phyloP scores from a whole-genome alignment of 1,140 invertebrate species.

The Drosophila trapezifrons region DNA sequence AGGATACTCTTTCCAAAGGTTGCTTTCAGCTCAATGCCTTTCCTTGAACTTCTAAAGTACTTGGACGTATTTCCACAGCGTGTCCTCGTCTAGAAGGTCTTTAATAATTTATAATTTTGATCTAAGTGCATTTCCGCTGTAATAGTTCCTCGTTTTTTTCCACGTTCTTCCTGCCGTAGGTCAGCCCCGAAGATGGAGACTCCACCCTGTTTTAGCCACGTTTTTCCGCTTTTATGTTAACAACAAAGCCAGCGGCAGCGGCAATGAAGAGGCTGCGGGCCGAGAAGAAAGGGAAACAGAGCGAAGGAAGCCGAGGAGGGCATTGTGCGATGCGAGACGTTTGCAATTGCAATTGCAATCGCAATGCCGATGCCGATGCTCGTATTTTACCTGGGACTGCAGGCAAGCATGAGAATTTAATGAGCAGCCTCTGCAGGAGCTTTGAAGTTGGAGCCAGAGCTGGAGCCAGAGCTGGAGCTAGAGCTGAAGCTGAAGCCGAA shows the following conservation, averaged over 20 bases:
- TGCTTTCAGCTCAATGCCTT: too few species aligned
- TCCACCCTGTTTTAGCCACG: constrained; percentile 12
- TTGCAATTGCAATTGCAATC: constrained; percentile 51
- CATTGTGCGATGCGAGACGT: constrained; percentile 41
- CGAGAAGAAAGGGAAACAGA: constrained; percentile 34
- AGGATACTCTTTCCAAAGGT: too few species aligned
- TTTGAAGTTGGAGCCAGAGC: constrained; percentile 40
- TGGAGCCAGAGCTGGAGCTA: neutral
- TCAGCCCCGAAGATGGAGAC: too few species aligned
- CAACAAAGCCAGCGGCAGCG: constrained; percentile 42
- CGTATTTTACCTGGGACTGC: constrained; percentile 52
- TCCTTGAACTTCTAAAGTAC: neutral
- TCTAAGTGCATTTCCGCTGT: constrained; percentile 28
- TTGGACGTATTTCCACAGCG: neutral
- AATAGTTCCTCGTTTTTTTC: constrained; percentile 24
- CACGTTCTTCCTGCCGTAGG: constrained; percentile 16
- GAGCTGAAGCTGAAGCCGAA: constrained; percentile 13
- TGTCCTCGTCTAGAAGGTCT: neutral
- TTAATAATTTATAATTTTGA: constrained; percentile 19
- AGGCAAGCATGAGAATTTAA: constrained; percentile 66
- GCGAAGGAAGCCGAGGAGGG: constrained; percentile 19
- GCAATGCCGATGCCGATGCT: constrained; percentile 40
- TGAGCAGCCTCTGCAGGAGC: constrained; percentile 37
- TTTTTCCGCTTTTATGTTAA: constrained; percentile 42
- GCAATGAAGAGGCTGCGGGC: constrained; percentile 51